Evolutionary conservation across 2,888 invertebrate genomes (phyloP), one percentile per base, ranked within the genome.

Genomic region (Himalopsyche tibetana): DNA sequence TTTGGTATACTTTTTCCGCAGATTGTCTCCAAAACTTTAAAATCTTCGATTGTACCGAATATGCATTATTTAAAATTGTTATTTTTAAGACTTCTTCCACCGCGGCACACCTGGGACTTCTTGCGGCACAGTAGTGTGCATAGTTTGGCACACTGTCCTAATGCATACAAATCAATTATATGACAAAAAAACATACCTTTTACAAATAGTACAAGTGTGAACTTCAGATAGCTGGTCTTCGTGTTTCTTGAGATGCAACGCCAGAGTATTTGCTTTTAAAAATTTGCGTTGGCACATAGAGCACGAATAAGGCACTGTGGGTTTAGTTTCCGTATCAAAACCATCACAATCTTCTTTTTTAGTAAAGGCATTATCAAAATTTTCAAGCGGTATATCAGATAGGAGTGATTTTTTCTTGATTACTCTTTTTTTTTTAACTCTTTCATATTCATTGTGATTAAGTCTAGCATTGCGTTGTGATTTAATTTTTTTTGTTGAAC

Each of bases 221-320:
- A 91, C 91, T 0, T 90, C 89, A 0, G 89, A 90, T 5, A 91
- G 90, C 0, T 90, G 90, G n/a, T 90, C 89, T 82, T 91, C 90
- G 11, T 92, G 92, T 9, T 90, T 90, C 55, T 91, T 91, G 87
- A 92, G 90, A 89, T 93, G 93, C 36, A 90, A 89, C 0, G 90
- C 88, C n/a, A 91, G 89, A 1, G 92, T 91, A 38, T 90, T 89
- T 88, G 92, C 91, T 5, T 90, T 91, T 56, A 90, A 91, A 89
- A 92, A 93, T 85, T 91, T 91, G 63, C 91, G 90, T 89, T 91
- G 90, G 86, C 92, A 94, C 87, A 91, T 89, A 0, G 91, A 91
- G 89, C 93, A 93, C 89, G 91, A 89, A 85, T 90, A 90, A 82
- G 89, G 84, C 89, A 89, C 81, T 83, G 63, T 3, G 38, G 45